Conservation (phyloP, 2,113 vertebrate species). For the Microcebus murinus region DNA sequence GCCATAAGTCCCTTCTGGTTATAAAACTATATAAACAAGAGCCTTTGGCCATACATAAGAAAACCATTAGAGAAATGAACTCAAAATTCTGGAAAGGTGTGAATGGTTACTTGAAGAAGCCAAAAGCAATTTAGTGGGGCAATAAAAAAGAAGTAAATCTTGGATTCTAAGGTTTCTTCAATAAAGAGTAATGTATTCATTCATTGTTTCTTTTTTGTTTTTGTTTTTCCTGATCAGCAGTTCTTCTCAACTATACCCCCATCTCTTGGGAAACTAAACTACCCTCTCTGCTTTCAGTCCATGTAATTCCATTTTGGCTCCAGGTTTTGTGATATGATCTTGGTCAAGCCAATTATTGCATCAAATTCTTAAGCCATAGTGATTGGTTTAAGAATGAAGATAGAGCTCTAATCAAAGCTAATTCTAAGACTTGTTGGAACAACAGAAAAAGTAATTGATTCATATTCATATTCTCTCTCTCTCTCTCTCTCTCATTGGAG, state of each 20-base stretch:
- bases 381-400: not conserved
- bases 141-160: not conserved
- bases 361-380: not conserved
- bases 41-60: not conserved
- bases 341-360: not conserved
- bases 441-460: not conserved
- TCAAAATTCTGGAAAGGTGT: not conserved
- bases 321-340: not conserved
- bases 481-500: not conserved
- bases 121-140: not conserved
- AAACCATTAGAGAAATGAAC: conserved; percentile 13
- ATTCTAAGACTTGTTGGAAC: not conserved
- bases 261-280: not conserved
- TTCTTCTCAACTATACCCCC: not conserved
- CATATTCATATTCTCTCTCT: not conserved
- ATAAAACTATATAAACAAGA: conserved; percentile 23
- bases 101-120: conserved; percentile 6
- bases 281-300: not conserved
- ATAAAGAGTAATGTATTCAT: not conserved
- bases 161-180: not conserved
- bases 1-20: not conserved
- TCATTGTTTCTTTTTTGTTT: not conserved
- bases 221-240: not conserved
- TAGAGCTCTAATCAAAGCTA: not conserved
- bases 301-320: not conserved